phyloP scores from a whole-genome alignment of 2,797 vertebrate species.

The Poecilia picta region DNA sequence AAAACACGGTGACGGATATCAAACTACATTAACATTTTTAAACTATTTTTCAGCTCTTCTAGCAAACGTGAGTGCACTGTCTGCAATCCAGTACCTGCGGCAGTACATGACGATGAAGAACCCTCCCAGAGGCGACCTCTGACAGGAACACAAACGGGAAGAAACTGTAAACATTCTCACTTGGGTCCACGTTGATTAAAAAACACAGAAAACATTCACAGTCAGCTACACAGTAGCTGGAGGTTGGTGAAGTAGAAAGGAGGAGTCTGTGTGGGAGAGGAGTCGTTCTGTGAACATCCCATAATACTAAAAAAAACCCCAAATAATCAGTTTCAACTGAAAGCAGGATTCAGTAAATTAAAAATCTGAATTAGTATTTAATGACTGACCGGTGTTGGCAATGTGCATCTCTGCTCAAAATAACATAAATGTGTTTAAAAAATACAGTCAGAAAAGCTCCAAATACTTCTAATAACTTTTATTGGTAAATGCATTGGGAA shows the following conservation, averaged over 20 bases:
- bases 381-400: neutral
- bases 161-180: conserved; percentile 56
- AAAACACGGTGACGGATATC: neutral
- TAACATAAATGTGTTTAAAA: neutral
- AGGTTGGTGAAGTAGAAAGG: neutral
- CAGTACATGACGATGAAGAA: conserved; percentile 78
- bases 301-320: neutral
- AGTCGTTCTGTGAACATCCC: neutral
- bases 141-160: conserved; percentile 34
- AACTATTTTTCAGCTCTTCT: conserved; percentile 86
- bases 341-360: neutral
- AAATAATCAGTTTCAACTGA: neutral
- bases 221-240: neutral
- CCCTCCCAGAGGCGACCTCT: conserved; percentile 41
- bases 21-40: conserved; percentile 25
- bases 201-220: conserved; percentile 7
- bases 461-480: neutral
- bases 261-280: neutral
- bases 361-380: neutral
- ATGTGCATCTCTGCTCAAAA: neutral
- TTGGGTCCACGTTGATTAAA: conserved; percentile 63
- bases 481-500: neutral
- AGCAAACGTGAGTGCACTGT: conserved; percentile 93
- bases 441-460: neutral
- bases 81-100: conserved; percentile 94